phyloP scores from a whole-genome alignment of 2,797 vertebrate species.

The Lindbergichthys nudifrons region DNA sequence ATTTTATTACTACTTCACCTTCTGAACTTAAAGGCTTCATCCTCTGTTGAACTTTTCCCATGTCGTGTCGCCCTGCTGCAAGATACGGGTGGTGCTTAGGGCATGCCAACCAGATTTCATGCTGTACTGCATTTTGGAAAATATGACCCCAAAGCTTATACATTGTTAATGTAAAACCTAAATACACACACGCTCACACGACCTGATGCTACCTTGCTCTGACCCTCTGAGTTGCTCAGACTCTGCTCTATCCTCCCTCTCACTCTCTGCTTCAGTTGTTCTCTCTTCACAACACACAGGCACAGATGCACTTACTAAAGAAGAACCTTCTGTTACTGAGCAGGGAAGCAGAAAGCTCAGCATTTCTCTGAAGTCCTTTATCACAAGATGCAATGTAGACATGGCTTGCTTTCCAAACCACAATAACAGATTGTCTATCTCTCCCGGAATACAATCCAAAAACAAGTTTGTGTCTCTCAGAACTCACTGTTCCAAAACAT shows the following conservation, averaged over 20 bases:
- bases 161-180: conserved; percentile 50
- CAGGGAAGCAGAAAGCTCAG: conserved; percentile 48
- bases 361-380: conserved; percentile 50
- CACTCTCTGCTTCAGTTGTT: conserved; percentile 26
- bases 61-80: conserved; percentile 33
- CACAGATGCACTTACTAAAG: conserved; percentile 37
- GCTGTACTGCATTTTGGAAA: conserved; percentile 44
- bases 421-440: conserved; percentile 67
- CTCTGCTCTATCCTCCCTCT: conserved; percentile 13
- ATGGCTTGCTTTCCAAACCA: conserved; percentile 61
- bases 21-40: conserved; percentile 38
- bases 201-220: conserved; percentile 30
- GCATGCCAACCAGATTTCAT: conserved; percentile 51
- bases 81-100: conserved; percentile 31
- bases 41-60: conserved; percentile 50
- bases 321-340: conserved; percentile 33
- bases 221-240: conserved; percentile 12
- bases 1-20: conserved; percentile 30
- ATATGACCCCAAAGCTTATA: conserved; percentile 46
- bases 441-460: conserved; percentile 3
- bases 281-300: conserved; percentile 21
- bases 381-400: conserved; percentile 47
- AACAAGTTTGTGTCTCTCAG: conserved; percentile 55
- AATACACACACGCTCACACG: conserved; percentile 30
- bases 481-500: conserved; percentile 70